A percentile compares a stretch with the other conserved stretches of the same genome.
Conservation (phyloP, 2,888 invertebrate species). For the Aspidiotus destructor region DNA sequence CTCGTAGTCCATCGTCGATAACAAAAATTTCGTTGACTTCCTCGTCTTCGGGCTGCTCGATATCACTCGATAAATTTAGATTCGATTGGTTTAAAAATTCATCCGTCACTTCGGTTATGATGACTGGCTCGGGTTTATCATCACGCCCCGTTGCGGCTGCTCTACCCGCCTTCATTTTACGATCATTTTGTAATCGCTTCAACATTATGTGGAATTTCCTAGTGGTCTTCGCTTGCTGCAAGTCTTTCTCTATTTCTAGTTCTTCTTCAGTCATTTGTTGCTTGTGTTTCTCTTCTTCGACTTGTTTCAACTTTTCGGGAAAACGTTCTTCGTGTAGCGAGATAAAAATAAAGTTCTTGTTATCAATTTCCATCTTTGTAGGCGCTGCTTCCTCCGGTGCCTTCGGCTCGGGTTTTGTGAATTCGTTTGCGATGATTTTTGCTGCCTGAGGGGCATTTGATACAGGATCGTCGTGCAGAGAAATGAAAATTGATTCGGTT, state of each 20-base stretch:
- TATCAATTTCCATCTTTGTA: slow-evolving; percentile 17
- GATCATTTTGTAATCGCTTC: slow-evolving; percentile 14
- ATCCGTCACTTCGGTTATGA: slow-evolving; percentile 13
- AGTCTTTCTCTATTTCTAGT: slow-evolving; percentile 9
- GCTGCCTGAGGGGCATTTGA: background rate
- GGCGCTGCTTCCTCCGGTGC: background rate
- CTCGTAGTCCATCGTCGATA: background rate
- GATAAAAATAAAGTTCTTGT: slow-evolving; percentile 35
- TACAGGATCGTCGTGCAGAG: slow-evolving; percentile 16
- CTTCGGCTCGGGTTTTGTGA: background rate
- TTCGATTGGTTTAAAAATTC: background rate
- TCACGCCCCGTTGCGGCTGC: background rate
- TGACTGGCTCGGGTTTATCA: slow-evolving; percentile 24
- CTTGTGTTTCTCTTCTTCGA: background rate
- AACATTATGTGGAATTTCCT: slow-evolving; percentile 20
- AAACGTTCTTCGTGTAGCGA: slow-evolving; percentile 36
- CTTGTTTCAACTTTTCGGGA: slow-evolving; percentile 14
- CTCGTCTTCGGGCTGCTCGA: slow-evolving; percentile 18
- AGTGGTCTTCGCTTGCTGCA: slow-evolving; percentile 8
- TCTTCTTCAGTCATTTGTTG: slow-evolving; percentile 5
- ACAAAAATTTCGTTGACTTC: background rate
- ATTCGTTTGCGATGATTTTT: background rate
- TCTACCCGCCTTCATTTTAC: slow-evolving; percentile 5
- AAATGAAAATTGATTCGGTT: slow-evolving; percentile 16
- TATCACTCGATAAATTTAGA: background rate